Evolutionary conservation across 2,888 invertebrate species (phyloP), one percentile per base, ranked within the genome.

Genomic region (Lasioglossum figueresi): DNA sequence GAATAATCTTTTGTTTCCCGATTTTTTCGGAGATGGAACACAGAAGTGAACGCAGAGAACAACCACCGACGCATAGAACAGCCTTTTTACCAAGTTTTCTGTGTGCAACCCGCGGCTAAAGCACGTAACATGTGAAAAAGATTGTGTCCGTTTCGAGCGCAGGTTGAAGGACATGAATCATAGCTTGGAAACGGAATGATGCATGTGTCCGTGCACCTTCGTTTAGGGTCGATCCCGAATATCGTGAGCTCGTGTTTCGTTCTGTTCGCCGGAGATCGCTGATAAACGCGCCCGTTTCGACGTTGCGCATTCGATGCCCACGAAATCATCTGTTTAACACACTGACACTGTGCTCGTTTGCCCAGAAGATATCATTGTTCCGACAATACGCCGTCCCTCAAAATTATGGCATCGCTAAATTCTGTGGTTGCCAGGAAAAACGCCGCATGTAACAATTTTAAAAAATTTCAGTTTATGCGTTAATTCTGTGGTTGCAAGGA

Each of bases 261-360:
- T 56, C 56, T 27, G 48, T 56, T 43, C 16, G 16, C 34, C 72
- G 37, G 5, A 1, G 34, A 19, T 37, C 5, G 72, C 43, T 19
- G n/a, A 75, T 80, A 76, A 63, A 81, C 43, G 16, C 52, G 63
- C 27, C 76, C 59, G 63, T 71, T 81, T 63, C 59, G 59, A 77
- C 73, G 63, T n/a, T 31, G 59, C 34, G 16, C 52, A 10, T 34
- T 45, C 66, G 66, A 66, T 34, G 34, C 45, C 4, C 34, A 45
- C 56, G 40, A 27, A 43, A 71, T 71, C 70, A 71, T n/a, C n/a
- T 40, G 70, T 71, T 43, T n/a, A 43, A 70, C 40, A 5, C 12
- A n/a, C 70, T 12, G 16, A 23, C n/a, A 34, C 40, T 23, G n/a
- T 10, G 34, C 14, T 14, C 16, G 31, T 6, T 31, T 2, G 31